A percentile compares a stretch with the other conserved stretches of the same genome.
phyloP scores from a whole-genome alignment of 2,113 vertebrate genomes.

The Hippocampus comes region DNA sequence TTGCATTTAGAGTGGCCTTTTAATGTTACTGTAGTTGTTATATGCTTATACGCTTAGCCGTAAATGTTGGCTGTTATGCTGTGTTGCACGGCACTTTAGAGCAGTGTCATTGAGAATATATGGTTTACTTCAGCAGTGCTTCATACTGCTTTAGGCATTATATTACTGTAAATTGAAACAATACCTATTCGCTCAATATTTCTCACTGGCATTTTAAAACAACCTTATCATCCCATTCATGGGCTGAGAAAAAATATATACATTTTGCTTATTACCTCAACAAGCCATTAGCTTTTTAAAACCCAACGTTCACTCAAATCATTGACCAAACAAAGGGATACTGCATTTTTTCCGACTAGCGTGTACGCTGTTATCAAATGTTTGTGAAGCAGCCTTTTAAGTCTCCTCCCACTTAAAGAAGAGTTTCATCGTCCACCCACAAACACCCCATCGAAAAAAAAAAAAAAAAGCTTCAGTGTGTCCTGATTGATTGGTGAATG shows the following conservation, averaged over 20 bases:
- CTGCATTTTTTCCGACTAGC: not conserved
- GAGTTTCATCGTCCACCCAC: slow-evolving; percentile 52
- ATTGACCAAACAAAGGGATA: not conserved
- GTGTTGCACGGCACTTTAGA: not conserved
- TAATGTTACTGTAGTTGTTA: slow-evolving; percentile 3
- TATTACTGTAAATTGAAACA: not conserved
- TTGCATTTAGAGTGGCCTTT: slow-evolving; percentile 30
- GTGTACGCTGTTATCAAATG: not conserved
- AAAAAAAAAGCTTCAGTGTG: slow-evolving; percentile 24
- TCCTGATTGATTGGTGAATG: slow-evolving; percentile 60
- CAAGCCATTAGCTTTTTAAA: not conserved
- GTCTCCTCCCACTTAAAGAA: slow-evolving; percentile 27
- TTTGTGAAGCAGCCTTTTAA: slow-evolving; percentile 25
- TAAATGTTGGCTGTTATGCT: slow-evolving; percentile 6
- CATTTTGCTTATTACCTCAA: not conserved
- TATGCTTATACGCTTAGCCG: not conserved
- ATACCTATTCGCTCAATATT: not conserved
- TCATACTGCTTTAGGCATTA: not conserved
- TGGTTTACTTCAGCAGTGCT: not conserved
- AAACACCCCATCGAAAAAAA: not conserved
- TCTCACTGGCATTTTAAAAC: not conserved
- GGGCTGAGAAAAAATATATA: not conserved
- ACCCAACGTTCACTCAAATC: not conserved
- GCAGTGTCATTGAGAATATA: not conserved
- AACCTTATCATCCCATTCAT: not conserved